A percentile compares a stretch with the other conserved stretches of the same genome.
phyloP scores from a whole-genome alignment of 2,113 vertebrate species.

The Pithys albifrons region DNA sequence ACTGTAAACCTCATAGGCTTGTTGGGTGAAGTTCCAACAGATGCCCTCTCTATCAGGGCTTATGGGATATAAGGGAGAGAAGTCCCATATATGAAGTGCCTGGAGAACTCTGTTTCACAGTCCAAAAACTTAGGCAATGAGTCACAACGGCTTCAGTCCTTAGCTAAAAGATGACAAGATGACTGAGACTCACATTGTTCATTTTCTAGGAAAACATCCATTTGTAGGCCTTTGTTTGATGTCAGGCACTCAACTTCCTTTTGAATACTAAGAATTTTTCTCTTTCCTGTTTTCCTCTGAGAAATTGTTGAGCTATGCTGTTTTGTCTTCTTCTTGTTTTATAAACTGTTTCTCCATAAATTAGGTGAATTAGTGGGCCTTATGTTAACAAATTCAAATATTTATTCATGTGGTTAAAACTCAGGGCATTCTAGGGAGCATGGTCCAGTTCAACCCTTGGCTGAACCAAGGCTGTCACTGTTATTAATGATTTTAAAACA shows the following conservation, averaged over 20 bases:
- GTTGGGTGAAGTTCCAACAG: too few relatives aligned
- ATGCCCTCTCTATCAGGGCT: not conserved
- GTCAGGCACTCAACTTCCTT: not conserved
- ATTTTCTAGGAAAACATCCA: not conserved
- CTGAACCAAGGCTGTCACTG: conserved; percentile 1
- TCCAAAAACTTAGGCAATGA: not conserved
- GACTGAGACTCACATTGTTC: not conserved
- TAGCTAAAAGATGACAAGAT: not conserved
- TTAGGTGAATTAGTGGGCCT: not conserved
- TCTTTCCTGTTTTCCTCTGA: not conserved
- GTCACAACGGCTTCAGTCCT: not conserved
- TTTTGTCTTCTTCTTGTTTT: not conserved
- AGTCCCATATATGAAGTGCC: not conserved
- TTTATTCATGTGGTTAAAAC: not conserved
- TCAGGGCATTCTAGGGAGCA: not conserved
- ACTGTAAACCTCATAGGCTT: too few relatives aligned
- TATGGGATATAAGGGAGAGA: not conserved
- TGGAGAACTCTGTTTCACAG: not conserved
- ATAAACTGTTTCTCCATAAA: not conserved
- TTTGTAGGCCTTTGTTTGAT: not conserved
- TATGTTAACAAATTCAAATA: conserved; percentile 5
- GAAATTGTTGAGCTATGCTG: not conserved
- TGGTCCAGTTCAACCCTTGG: not conserved
- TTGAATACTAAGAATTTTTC: not conserved
- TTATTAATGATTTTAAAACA: not conserved